Conservation (phyloP, 2,113 vertebrate genomes). For the Orientallactaga bullata region DNA sequence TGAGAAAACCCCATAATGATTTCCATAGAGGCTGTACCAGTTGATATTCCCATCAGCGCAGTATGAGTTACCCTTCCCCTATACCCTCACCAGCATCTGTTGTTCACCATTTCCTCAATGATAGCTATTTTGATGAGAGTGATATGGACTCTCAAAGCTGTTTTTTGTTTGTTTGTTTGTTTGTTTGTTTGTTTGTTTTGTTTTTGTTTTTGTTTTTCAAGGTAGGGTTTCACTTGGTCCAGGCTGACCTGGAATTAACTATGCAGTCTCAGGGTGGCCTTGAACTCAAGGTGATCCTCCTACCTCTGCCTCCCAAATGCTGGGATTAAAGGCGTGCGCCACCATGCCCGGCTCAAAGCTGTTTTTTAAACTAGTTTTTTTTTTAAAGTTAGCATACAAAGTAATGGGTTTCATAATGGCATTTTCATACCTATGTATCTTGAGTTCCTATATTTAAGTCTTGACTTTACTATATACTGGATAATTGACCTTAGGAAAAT, state of each 20-base stretch:
- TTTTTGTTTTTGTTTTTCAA: background rate
- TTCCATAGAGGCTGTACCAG: background rate
- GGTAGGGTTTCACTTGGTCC: no score
- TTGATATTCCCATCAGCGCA: background rate
- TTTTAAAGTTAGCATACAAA: background rate
- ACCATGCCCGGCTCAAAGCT: no score
- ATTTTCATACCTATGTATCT: background rate
- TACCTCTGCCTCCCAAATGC: no score
- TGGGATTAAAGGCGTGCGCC: no score
- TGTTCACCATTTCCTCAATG: background rate
- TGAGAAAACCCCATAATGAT: background rate
- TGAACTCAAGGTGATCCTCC: no score
- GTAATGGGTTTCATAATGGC: background rate
- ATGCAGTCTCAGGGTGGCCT: no score
- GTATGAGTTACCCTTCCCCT: background rate
- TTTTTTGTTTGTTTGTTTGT: no score
- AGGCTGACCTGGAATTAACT: no score
- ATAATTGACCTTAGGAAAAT: background rate
- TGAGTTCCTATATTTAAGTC: background rate
- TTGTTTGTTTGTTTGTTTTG: no score
- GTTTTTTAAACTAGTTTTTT: no score
- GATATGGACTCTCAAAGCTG: background rate
- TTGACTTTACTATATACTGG: background rate
- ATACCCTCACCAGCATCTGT: background rate
- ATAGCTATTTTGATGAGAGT: background rate